Conservation (phyloP, 1,140 invertebrate species). For the Achatina immaculata region DNA sequence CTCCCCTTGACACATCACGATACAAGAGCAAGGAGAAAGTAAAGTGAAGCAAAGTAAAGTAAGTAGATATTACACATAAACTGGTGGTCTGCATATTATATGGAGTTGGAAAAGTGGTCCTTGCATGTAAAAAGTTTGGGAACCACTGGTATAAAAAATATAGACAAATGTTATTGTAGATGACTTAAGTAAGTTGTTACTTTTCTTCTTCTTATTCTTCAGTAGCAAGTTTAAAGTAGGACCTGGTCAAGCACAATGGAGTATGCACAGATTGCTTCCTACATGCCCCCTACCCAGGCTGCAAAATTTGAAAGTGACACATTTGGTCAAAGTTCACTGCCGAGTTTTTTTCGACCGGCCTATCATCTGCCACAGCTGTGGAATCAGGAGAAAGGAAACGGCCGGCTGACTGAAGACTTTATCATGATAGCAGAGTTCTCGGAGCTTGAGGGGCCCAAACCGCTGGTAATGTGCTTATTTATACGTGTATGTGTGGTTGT, state of each 20-base stretch:
- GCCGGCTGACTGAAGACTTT: slow-evolving; percentile 68
- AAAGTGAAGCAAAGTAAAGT: no score
- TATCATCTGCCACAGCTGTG: slow-evolving; percentile 18
- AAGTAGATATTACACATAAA: no score
- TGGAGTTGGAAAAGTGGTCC: no score
- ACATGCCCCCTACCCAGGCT: neutral
- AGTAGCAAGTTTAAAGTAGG: neutral
- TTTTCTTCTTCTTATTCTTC: neutral
- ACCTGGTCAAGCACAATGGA: slow-evolving; percentile 30
- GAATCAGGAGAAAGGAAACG: slow-evolving; percentile 5
- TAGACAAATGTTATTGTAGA: no score
- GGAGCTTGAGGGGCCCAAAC: slow-evolving; percentile 73
- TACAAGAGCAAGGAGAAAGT: no score
- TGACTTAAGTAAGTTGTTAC: no score
- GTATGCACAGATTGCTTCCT: slow-evolving; percentile 45
- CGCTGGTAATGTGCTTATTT: slow-evolving; percentile 70
- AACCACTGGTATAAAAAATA: no score
- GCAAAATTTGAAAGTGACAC: neutral
- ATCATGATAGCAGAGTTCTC: slow-evolving; percentile 74
- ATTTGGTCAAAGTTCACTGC: slow-evolving; percentile 3
- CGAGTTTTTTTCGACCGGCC: slow-evolving; percentile 24
- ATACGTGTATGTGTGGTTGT: no score
- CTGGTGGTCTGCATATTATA: no score
- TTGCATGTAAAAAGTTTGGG: no score
- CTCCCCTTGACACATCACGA: no score